Percentiles rank a stretch among this genome's conserved stretches.
These are phyloP conservation scores for Coleophora flavipennella DNA, from an alignment of 2,888 invertebrate genomes.

Conservation along the genomic window DNA sequence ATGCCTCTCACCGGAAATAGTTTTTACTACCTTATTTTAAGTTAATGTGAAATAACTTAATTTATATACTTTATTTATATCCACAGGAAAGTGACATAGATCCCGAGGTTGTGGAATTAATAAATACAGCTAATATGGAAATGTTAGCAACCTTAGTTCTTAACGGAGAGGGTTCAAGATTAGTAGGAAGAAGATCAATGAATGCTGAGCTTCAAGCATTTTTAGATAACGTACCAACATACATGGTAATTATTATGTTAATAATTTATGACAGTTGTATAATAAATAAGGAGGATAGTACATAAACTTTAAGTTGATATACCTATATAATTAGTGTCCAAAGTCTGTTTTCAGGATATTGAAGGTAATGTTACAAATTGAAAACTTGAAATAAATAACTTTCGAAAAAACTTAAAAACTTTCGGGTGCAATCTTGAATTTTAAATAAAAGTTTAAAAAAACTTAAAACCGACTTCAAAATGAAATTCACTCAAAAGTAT, in stretches of 20 bases:
- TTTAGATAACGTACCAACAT: slow-evolving; percentile 87
- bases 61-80: slow-evolving; percentile 17
- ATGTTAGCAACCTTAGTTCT: slow-evolving; percentile 90
- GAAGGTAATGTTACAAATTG: too few species aligned
- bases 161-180: slow-evolving; percentile 87
- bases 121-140: slow-evolving; percentile 87
- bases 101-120: slow-evolving; percentile 76
- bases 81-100: slow-evolving; percentile 71
- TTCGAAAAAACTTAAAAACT: too few species aligned
- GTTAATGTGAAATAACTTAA: slow-evolving; percentile 2
- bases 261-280: too few species aligned
- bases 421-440: too few species aligned
- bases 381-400: too few species aligned
- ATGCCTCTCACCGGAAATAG: slow-evolving; percentile 25
- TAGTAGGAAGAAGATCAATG: slow-evolving; percentile 78
- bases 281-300: too few species aligned
- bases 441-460: too few species aligned
- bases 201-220: slow-evolving; percentile 89
- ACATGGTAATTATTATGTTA: slow-evolving; percentile 91
- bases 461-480: too few species aligned
- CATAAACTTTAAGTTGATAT: too few species aligned
- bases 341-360: too few species aligned
- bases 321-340: too few species aligned
- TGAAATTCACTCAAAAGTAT: too few species aligned
- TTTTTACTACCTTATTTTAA: not conserved